These are phyloP conservation scores for Drosophila koepferae DNA, from an alignment of 2,888 invertebrate genomes.

Conservation along the genomic window DNA sequence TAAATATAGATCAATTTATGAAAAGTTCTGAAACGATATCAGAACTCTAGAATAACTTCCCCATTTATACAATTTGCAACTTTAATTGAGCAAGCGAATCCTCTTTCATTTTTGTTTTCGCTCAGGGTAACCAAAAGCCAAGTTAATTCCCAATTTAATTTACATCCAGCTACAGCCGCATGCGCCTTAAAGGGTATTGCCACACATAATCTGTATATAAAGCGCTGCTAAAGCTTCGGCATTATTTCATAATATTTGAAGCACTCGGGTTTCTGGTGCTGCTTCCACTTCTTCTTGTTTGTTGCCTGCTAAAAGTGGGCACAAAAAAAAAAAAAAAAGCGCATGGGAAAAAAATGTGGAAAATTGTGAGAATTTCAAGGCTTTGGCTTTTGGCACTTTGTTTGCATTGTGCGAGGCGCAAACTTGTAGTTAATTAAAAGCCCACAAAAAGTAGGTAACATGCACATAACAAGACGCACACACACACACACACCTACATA, in stretches of 20 bases:
- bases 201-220: slow-evolving; percentile 31
- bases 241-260: slow-evolving; percentile 17
- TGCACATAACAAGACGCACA: slow-evolving; percentile 65
- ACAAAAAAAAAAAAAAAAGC: slow-evolving; percentile 39
- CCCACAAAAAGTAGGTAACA: slow-evolving; percentile 78
- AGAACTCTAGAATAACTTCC: neutral
- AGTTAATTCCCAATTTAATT: slow-evolving; percentile 14
- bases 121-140: neutral
- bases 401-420: slow-evolving; percentile 44
- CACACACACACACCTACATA: slow-evolving; percentile 13
- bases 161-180: slow-evolving; percentile 16
- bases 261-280: slow-evolving; percentile 8
- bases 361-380: slow-evolving; percentile 53
- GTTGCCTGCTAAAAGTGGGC: slow-evolving; percentile 27
- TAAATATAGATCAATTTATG: no score
- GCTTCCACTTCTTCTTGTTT: neutral
- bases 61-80: neutral
- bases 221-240: slow-evolving; percentile 21
- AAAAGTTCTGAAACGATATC: no score
- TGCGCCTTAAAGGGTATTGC: slow-evolving; percentile 19
- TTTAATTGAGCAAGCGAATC: neutral
- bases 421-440: slow-evolving; percentile 78
- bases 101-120: neutral
- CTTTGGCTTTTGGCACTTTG: slow-evolving; percentile 53
- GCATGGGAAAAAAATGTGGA: slow-evolving; percentile 17